phyloP scores from a whole-genome alignment of 2,113 vertebrate species.

The Pampusana beccarii region DNA sequence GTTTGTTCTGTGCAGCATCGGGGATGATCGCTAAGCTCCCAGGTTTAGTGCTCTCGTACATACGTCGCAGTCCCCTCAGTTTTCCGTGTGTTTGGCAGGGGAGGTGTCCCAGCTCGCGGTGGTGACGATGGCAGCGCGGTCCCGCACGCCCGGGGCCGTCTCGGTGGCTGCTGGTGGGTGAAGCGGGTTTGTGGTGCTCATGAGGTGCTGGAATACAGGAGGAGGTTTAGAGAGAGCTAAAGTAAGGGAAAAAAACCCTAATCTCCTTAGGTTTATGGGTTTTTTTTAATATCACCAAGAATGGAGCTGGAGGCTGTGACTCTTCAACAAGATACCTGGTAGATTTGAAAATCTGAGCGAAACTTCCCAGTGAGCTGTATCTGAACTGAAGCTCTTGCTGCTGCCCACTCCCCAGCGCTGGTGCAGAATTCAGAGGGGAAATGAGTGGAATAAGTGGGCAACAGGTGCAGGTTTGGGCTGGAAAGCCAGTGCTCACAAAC shows the following conservation, averaged over 20 bases:
- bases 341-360: slow-evolving; percentile 32
- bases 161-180: fast-evolving
- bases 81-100: neutral
- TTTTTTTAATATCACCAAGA: neutral
- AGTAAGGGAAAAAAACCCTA: fast-evolving
- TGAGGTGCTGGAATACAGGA: fast-evolving
- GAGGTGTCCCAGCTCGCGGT: fast-evolving
- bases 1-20: neutral
- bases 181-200: neutral
- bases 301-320: neutral
- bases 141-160: fast-evolving
- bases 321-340: neutral
- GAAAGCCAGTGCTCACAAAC: slow-evolving; percentile 73
- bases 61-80: neutral
- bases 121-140: neutral
- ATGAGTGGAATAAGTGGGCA: slow-evolving; percentile 39
- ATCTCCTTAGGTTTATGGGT: neutral
- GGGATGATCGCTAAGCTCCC: neutral
- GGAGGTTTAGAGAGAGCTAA: neutral
- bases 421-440: slow-evolving; percentile 3
- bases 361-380: slow-evolving; percentile 51
- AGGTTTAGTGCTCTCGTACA: fast-evolving
- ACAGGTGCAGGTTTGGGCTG: slow-evolving; percentile 79
- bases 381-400: slow-evolving; percentile 12
- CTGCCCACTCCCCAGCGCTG: neutral